These are phyloP conservation scores for Zeuzera pyrina DNA, from an alignment of 2,888 invertebrate genomes.

Conservation along the genomic window DNA sequence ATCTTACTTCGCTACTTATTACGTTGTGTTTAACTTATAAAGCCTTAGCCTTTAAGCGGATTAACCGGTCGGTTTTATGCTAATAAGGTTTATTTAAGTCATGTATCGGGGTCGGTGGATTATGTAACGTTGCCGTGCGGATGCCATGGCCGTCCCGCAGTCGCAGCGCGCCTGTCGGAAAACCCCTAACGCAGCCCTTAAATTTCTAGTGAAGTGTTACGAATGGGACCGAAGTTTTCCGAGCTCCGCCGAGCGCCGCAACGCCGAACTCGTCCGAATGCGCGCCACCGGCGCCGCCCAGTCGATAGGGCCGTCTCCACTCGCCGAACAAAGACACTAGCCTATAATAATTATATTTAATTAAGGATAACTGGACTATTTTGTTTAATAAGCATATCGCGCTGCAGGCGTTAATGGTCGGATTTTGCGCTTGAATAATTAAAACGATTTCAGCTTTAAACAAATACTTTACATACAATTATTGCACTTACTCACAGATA, in stretches of 20 bases:
- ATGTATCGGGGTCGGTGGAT: conserved; percentile 27
- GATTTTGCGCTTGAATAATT: conserved; percentile 28
- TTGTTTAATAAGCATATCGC: conserved; percentile 51
- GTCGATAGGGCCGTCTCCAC: conserved; percentile 72
- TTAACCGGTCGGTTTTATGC: background rate
- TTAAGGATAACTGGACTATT: conserved; percentile 62
- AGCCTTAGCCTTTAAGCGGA: too few species aligned
- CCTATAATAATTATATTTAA: conserved; percentile 72
- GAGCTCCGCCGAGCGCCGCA: conserved; percentile 37
- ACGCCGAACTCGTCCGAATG: conserved; percentile 42
- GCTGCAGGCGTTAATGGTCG: conserved; percentile 30
- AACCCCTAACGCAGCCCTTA: conserved; percentile 63
- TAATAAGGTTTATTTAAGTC: conserved; percentile 19
- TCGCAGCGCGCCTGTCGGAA: conserved; percentile 47
- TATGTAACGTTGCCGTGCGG: conserved; percentile 43
- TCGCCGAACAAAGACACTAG: conserved; percentile 69
- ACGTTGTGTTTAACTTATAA: too few species aligned
- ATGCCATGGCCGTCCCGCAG: conserved; percentile 33
- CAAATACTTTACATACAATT: background rate
- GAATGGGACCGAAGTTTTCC: conserved; percentile 36
- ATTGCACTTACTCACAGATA: too few species aligned
- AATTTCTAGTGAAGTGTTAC: conserved; percentile 49
- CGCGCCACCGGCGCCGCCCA: conserved; percentile 67
- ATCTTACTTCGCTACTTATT: background rate
- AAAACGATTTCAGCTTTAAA: conserved; percentile 16